Evolutionary conservation across 2,888 invertebrate species (phyloP).

Genomic region (Vandiemenella viatica): DNA sequence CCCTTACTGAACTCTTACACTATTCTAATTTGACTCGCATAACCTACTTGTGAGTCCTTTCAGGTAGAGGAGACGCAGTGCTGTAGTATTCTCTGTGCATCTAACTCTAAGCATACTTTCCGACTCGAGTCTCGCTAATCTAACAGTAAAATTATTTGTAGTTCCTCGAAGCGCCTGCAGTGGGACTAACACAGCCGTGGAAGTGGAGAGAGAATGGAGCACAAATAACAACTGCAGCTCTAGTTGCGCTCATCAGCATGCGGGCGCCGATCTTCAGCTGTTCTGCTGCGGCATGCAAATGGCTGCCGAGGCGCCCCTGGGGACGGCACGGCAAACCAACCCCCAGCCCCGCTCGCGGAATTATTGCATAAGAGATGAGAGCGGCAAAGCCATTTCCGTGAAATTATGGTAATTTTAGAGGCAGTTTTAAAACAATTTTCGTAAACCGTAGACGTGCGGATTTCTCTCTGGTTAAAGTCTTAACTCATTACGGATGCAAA

Average conservation of each 20-base stretch:
- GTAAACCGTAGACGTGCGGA: slow-evolving; percentile 2
- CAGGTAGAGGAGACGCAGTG: too few species aligned
- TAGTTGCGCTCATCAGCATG: background rate
- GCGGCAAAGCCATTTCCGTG: slow-evolving; percentile 1
- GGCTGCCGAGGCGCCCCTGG: background rate
- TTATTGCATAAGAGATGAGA: background rate
- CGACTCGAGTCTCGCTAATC: too few species aligned
- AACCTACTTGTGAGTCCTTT: too few species aligned
- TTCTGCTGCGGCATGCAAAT: background rate
- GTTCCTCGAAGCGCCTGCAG: too few species aligned
- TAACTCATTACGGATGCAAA: slow-evolving; percentile 7
- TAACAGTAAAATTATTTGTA: too few species aligned
- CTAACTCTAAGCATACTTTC: too few species aligned
- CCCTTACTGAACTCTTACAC: too few species aligned
- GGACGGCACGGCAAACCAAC: background rate
- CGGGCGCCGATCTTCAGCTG: background rate
- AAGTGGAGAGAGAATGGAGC: too few species aligned
- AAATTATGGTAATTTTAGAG: slow-evolving; percentile 12
- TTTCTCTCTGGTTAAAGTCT: slow-evolving; percentile 1
- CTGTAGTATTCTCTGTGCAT: too few species aligned
- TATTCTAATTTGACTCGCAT: too few species aligned
- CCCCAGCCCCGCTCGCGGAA: background rate
- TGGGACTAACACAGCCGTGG: too few species aligned
- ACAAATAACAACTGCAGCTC: too few species aligned
- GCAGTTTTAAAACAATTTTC: slow-evolving; percentile 11